A percentile compares a stretch with the other conserved stretches of the same genome.
phyloP scores from a whole-genome alignment of 2,888 invertebrate species.

The Scaeva pyrastri region DNA sequence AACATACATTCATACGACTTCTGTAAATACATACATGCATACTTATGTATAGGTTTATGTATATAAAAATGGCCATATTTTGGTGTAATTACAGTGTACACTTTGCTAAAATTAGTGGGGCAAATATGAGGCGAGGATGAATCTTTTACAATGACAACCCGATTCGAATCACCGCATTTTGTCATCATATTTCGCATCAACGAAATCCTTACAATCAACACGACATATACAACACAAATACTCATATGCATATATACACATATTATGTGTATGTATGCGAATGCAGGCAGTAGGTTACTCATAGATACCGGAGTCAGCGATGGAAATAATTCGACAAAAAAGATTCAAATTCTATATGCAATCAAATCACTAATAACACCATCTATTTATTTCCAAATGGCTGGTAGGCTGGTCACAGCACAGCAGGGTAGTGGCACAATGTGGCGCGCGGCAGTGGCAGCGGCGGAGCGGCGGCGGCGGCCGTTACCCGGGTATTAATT shows the following conservation, averaged over 20 bases:
- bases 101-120: not conserved
- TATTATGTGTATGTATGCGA: too few relatives aligned
- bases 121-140: not conserved
- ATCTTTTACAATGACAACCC: not conserved
- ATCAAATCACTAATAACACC: conserved; percentile 59
- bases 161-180: conserved; percentile 58
- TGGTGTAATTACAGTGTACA: conserved; percentile 27
- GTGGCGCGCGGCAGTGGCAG: not conserved
- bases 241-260: too few relatives aligned
- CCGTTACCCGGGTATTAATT: conserved; percentile 77
- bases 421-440: not conserved
- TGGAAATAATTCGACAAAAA: conserved; percentile 56
- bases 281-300: not conserved
- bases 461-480: conserved; percentile 2
- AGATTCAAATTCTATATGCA: conserved; percentile 45
- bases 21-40: not conserved
- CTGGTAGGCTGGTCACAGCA: not conserved
- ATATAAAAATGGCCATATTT: not conserved
- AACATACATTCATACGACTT: too few relatives aligned
- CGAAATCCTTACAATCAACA: conserved; percentile 33
- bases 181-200: conserved; percentile 54
- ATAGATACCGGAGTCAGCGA: conserved; percentile 9
- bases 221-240: not conserved
- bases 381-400: conserved; percentile 53
- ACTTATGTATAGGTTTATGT: too few relatives aligned